These are phyloP conservation scores for Apostichopus californicus DNA, from an alignment of 35 echinoderm and acorn worm genomes.

Conservation along the genomic window DNA sequence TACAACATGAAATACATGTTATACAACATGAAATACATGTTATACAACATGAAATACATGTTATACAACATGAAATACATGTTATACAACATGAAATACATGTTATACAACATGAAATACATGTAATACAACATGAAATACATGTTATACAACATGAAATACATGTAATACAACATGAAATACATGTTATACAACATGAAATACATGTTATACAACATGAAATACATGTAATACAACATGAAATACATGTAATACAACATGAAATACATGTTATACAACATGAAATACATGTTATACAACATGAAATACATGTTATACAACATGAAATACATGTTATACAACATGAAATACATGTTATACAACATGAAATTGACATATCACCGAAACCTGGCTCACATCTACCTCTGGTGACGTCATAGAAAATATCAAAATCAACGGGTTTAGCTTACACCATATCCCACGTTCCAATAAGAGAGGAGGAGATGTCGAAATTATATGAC, in stretches of 20 bases:
- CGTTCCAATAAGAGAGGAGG: not conserved
- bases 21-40: not conserved
- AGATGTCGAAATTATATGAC: constrained; percentile 2
- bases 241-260: not conserved
- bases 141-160: not conserved
- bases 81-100: not conserved
- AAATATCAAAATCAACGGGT: not conserved
- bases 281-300: not conserved
- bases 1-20: no score
- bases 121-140: no score
- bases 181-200: not conserved
- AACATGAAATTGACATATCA: constrained; percentile 7
- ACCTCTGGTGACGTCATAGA: not conserved
- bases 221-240: not conserved
- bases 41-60: no score
- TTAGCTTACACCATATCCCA: not conserved
- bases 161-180: not conserved
- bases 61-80: no score
- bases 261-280: not conserved
- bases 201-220: not conserved
- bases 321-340: not conserved
- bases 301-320: not conserved
- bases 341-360: not conserved
- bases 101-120: not conserved
- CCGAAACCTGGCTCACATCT: not conserved